phyloP scores from a whole-genome alignment of 2,797 vertebrate species.

The Todus mexicanus region DNA sequence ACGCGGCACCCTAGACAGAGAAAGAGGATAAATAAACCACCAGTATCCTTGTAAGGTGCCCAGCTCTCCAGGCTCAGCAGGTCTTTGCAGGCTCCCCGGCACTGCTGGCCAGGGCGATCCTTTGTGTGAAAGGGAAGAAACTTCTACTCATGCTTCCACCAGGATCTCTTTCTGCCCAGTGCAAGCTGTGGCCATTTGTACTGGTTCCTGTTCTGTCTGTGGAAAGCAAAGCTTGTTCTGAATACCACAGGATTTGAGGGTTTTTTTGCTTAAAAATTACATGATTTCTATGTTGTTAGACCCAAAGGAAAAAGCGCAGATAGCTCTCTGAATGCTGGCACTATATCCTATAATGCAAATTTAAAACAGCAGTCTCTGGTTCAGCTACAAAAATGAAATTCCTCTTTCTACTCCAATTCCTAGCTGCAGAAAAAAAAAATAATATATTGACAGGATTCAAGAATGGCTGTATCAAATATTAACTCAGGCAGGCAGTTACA shows the following conservation, averaged over 20 bases:
- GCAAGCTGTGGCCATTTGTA: background rate
- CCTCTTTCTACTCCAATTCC: background rate
- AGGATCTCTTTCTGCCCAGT: background rate
- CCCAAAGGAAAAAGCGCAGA: background rate
- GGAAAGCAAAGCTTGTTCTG: background rate
- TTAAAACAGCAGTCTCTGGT: background rate
- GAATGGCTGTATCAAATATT: background rate
- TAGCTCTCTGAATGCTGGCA: background rate
- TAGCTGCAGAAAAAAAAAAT: background rate
- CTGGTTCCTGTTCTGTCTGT: background rate
- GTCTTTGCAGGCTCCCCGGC: background rate
- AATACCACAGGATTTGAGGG: background rate
- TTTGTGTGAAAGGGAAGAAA: background rate
- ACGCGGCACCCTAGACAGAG: constrained; percentile 79
- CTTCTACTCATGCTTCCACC: background rate
- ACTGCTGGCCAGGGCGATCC: background rate
- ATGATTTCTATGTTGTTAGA: background rate
- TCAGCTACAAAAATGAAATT: background rate
- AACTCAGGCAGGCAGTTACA: background rate
- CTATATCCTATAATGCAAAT: background rate
- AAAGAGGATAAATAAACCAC: background rate
- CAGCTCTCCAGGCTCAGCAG: background rate
- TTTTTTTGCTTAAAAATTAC: background rate
- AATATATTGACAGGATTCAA: background rate
- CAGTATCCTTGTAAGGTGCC: background rate